These are phyloP conservation scores for Octomys mimax DNA, from an alignment of 2,797 vertebrate genomes.

Conservation along the genomic window DNA sequence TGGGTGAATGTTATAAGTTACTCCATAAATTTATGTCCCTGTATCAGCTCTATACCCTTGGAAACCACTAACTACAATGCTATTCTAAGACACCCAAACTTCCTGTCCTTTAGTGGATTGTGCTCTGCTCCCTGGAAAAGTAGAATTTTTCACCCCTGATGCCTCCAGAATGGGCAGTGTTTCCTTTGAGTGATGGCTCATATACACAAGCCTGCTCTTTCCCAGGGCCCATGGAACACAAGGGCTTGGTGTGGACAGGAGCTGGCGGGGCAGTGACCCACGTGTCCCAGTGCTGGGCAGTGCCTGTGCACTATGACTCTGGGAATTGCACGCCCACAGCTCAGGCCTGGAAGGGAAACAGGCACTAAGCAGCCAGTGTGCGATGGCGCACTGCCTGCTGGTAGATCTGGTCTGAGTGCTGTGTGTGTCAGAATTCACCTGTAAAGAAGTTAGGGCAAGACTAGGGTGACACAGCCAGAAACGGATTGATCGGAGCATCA, in stretches of 20 bases:
- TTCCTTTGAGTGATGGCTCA: not conserved
- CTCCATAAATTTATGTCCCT: too few relatives aligned
- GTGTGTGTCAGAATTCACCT: not conserved
- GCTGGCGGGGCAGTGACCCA: too few relatives aligned
- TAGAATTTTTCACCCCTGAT: not conserved
- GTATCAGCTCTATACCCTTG: too few relatives aligned
- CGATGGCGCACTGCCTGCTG: not conserved
- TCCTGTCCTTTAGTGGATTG: not conserved
- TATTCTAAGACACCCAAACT: too few relatives aligned
- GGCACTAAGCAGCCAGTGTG: not conserved
- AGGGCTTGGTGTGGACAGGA: not conserved
- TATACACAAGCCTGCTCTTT: not conserved
- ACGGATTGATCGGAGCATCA: not conserved
- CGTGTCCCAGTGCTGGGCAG: not conserved
- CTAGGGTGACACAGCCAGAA: not conserved
- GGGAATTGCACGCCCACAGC: not conserved
- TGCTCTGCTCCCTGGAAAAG: not conserved
- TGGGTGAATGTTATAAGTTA: too few relatives aligned
- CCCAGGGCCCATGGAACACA: not conserved
- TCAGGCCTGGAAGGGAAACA: not conserved
- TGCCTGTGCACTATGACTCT: not conserved
- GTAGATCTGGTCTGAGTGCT: not conserved
- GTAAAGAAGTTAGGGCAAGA: not conserved
- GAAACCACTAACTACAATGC: too few relatives aligned
- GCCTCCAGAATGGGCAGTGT: not conserved